Evolutionary conservation across 1,140 invertebrate species (phyloP).

Genomic region (Asbolus verrucosus): DNA sequence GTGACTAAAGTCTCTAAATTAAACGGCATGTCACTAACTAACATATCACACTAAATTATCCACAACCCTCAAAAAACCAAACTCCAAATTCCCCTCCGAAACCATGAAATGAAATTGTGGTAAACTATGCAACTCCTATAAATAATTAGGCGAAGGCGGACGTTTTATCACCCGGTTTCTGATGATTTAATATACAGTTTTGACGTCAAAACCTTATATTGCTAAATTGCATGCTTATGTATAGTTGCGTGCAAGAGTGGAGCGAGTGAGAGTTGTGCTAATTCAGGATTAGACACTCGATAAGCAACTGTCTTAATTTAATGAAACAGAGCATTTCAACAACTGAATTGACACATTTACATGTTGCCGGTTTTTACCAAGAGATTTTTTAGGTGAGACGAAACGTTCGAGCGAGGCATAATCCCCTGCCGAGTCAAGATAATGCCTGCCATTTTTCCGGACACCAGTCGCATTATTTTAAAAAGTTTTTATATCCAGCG

Average conservation of each 20-base stretch:
- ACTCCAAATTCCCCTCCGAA: no score
- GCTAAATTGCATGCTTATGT: slow-evolving; percentile 14
- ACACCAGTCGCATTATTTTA: slow-evolving; percentile 61
- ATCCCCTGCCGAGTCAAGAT: slow-evolving; percentile 59
- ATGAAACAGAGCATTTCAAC: slow-evolving; percentile 1
- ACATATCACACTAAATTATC: slow-evolving; percentile 8
- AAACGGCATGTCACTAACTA: slow-evolving; percentile 46
- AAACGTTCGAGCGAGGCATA: slow-evolving; percentile 44
- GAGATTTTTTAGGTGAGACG: slow-evolving; percentile 14
- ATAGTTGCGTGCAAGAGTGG: slow-evolving; percentile 3
- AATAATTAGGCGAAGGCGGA: slow-evolving; percentile 6
- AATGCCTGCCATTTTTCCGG: slow-evolving; percentile 61
- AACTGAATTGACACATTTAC: slow-evolving; percentile 4
- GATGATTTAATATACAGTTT: slow-evolving; percentile 15
- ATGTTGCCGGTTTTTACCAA: neutral
- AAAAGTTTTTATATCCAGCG: slow-evolving; percentile 60
- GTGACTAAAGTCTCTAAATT: slow-evolving; percentile 53
- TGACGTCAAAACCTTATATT: slow-evolving; percentile 7
- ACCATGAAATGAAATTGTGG: no score
- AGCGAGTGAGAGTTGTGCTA: neutral
- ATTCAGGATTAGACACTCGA: neutral
- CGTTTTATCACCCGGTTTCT: neutral
- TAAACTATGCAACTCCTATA: neutral
- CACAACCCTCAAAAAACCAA: slow-evolving; percentile 4
- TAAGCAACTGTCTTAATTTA: slow-evolving; percentile 6